Conservation (phyloP, 1,140 invertebrate genomes). For the Drosophila sproati region DNA sequence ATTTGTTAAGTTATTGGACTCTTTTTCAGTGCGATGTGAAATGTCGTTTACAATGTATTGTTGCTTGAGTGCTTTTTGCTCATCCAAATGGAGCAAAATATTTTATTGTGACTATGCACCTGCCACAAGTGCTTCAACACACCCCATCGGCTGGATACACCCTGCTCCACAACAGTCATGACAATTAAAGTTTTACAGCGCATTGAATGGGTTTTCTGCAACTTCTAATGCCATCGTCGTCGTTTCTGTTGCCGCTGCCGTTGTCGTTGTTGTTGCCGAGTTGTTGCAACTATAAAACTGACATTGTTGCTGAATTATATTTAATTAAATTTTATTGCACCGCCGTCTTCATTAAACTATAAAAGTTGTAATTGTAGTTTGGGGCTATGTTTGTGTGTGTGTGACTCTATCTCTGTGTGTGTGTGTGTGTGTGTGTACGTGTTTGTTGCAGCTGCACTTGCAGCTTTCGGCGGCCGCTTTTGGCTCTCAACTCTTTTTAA, state of each 20-base stretch:
- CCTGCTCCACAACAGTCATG: neutral
- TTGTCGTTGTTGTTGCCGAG: slow-evolving; percentile 15
- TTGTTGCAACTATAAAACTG: slow-evolving; percentile 74
- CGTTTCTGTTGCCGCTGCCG: too few relatives aligned
- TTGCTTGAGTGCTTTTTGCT: slow-evolving; percentile 60
- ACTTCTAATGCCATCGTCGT: slow-evolving; percentile 36
- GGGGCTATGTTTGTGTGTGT: slow-evolving; percentile 17
- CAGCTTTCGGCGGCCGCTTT: slow-evolving; percentile 28
- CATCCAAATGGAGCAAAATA: slow-evolving; percentile 49
- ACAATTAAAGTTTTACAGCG: slow-evolving; percentile 77
- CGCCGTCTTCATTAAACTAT: slow-evolving; percentile 81
- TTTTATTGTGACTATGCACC: slow-evolving; percentile 45
- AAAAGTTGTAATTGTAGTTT: slow-evolving; percentile 45
- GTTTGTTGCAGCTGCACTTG: slow-evolving; percentile 54
- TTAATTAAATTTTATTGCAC: slow-evolving; percentile 82
- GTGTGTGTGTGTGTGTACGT: slow-evolving; percentile 19
- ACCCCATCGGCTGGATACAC: neutral
- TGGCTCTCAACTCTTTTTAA: slow-evolving; percentile 28
- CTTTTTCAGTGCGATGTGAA: neutral
- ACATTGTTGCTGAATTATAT: slow-evolving; percentile 82
- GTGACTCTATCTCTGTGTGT: slow-evolving; percentile 25
- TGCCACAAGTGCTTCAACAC: slow-evolving; percentile 20
- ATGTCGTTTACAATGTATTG: slow-evolving; percentile 11
- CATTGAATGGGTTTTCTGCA: slow-evolving; percentile 38
- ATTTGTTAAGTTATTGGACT: neutral